These are phyloP conservation scores for Sapajus apella DNA, from an alignment of 2,113 vertebrate genomes.

Conservation along the genomic window DNA sequence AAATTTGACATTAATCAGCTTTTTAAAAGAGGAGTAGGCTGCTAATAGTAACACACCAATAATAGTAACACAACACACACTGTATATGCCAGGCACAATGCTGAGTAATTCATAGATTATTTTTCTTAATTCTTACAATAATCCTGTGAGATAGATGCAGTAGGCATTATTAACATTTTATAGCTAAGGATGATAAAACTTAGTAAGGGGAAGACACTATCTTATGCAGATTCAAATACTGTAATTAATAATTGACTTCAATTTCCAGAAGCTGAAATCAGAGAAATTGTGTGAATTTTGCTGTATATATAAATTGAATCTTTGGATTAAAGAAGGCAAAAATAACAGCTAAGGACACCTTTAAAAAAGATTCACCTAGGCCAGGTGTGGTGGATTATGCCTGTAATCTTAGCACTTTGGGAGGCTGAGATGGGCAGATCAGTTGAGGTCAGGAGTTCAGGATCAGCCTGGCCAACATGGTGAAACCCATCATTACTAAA, in stretches of 20 bases:
- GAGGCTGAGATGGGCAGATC: no score
- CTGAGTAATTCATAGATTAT: background rate
- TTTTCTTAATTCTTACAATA: constrained; percentile 8
- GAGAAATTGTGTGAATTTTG: background rate
- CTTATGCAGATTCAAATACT: background rate
- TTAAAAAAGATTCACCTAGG: background rate
- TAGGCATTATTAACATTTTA: constrained; percentile 1
- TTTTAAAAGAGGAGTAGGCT: background rate
- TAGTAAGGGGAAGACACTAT: background rate
- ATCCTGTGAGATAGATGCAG: background rate
- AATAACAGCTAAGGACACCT: background rate
- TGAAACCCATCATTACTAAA: no score
- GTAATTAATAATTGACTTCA: constrained; percentile 18
- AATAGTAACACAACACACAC: background rate
- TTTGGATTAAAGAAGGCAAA: background rate
- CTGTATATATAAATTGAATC: background rate
- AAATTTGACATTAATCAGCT: background rate
- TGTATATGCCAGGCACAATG: background rate
- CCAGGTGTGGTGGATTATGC: no score
- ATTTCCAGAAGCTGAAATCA: background rate
- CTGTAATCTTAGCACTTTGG: no score
- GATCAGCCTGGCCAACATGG: no score
- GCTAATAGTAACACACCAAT: background rate
- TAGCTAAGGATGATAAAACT: background rate
- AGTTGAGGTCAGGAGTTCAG: no score